A percentile compares a stretch with the other conserved stretches of the same genome.
Conservation (phyloP, 2,113 vertebrate genomes). For the Microtus ochrogaster region DNA sequence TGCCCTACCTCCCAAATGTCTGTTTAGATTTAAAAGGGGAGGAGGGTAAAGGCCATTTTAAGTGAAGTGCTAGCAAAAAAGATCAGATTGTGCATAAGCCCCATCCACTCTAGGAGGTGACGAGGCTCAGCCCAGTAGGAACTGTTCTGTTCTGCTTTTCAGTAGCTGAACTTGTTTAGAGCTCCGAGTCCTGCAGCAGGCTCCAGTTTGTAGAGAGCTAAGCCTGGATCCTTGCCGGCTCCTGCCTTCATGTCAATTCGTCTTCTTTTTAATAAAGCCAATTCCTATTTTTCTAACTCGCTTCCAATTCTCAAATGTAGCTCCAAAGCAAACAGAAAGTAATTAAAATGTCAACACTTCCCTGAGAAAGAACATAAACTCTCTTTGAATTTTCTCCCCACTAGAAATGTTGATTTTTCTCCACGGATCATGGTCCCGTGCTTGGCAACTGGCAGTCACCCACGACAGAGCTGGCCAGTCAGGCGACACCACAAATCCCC, state of each 20-base stretch:
- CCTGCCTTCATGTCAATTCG: conserved; percentile 60
- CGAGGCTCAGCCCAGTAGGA: background rate
- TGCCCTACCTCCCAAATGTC: background rate
- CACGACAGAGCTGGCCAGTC: background rate
- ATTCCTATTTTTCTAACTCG: conserved; percentile 75
- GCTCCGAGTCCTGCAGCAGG: background rate
- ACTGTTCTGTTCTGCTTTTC: background rate
- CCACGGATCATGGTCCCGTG: background rate
- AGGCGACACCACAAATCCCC: background rate
- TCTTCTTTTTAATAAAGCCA: conserved; percentile 77
- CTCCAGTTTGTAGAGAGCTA: background rate
- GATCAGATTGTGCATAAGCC: background rate
- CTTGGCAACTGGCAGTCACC: background rate
- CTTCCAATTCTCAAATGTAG: conserved; percentile 73
- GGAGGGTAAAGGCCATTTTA: background rate
- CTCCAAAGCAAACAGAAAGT: conserved; percentile 81
- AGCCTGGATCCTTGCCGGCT: conserved; percentile 62
- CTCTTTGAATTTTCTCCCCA: conserved; percentile 69
- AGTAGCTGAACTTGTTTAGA: background rate
- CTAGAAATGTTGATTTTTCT: conserved; percentile 68
- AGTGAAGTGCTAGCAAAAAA: background rate
- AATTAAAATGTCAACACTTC: conserved; percentile 82
- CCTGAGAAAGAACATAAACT: conserved; percentile 76
- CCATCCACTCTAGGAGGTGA: background rate
- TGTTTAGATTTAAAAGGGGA: background rate